phyloP scores from a whole-genome alignment of 1,140 invertebrate species.

The Scaptomyza montana region DNA sequence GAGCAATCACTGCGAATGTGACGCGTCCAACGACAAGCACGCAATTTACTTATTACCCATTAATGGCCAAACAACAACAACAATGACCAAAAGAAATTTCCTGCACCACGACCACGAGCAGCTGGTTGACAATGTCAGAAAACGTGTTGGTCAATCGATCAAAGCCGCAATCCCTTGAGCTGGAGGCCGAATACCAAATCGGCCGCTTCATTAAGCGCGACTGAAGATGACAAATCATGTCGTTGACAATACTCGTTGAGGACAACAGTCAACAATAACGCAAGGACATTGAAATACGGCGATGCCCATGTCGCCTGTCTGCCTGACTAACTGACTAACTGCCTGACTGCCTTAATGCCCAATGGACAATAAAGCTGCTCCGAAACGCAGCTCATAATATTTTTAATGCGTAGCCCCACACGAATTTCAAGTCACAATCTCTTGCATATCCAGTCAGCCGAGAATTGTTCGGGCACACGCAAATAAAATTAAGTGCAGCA shows the following conservation, averaged over 20 bases:
- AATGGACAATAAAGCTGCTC: slow-evolving; percentile 9
- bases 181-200: slow-evolving; percentile 46
- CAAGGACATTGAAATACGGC: slow-evolving; percentile 43
- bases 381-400: slow-evolving; percentile 29
- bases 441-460: slow-evolving; percentile 20
- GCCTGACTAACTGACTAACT: background rate
- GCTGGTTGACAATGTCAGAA: slow-evolving; percentile 24
- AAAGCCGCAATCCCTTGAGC: slow-evolving; percentile 45
- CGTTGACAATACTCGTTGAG: slow-evolving; percentile 66
- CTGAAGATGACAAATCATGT: slow-evolving; percentile 72
- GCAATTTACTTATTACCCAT: slow-evolving; percentile 82
- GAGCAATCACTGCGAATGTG: slow-evolving; percentile 79
- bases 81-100: slow-evolving; percentile 3
- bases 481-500: slow-evolving; percentile 70
- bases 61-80: slow-evolving; percentile 51
- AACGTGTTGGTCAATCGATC: slow-evolving; percentile 67
- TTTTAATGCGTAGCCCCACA: slow-evolving; percentile 34
- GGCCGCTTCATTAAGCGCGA: slow-evolving; percentile 45
- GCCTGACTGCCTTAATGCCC: background rate
- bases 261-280: slow-evolving; percentile 51
- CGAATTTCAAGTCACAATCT: slow-evolving; percentile 26
- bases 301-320: slow-evolving; percentile 43
- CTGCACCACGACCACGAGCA: background rate
- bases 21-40: slow-evolving; percentile 64
- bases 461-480: slow-evolving; percentile 65